phyloP scores from a whole-genome alignment of 2,888 invertebrate genomes.

The Mellilla xanthometata region DNA sequence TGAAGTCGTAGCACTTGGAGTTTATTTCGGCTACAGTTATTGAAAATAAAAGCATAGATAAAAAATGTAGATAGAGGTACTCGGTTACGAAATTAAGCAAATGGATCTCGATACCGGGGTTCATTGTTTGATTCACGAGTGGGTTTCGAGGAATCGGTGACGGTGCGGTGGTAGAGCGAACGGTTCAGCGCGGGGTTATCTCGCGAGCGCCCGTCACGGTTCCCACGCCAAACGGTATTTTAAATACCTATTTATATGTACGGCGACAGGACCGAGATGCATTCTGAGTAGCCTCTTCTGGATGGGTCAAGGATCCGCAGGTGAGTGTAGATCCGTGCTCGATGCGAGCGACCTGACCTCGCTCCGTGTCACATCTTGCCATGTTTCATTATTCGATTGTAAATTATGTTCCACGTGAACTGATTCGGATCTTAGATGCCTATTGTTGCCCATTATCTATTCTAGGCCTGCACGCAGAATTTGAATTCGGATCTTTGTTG shows the following conservation, averaged over 20 bases:
- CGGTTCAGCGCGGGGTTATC: constrained; percentile 62
- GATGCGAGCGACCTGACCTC: constrained; percentile 70
- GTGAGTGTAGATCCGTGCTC: constrained; percentile 74
- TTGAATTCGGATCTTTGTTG: constrained; percentile 3
- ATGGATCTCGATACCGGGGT: constrained; percentile 67
- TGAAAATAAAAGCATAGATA: constrained; percentile 72
- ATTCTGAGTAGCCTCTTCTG: constrained; percentile 80
- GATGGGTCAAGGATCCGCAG: constrained; percentile 80
- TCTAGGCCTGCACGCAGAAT: constrained; percentile 5
- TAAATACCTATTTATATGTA: constrained; percentile 79
- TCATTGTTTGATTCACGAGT: constrained; percentile 70
- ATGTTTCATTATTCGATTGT: constrained; percentile 64
- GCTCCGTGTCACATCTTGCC: constrained; percentile 60
- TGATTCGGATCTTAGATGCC: constrained; percentile 32
- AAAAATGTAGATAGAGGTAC: constrained; percentile 58
- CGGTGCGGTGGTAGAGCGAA: constrained; percentile 40
- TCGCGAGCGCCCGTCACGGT: constrained; percentile 69
- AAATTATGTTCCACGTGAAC: constrained; percentile 30
- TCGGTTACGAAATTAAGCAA: constrained; percentile 74
- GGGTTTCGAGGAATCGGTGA: constrained; percentile 18
- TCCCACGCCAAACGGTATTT: constrained; percentile 79
- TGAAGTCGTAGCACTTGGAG: constrained; percentile 46
- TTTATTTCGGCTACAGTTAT: constrained; percentile 63
- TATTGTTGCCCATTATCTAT: constrained; percentile 26
- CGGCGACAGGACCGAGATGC: constrained; percentile 75